Evolutionary conservation across 1,140 invertebrate genomes (phyloP), one percentile per base, ranked within the genome.

Genomic region (Elymnias hypermnestra): DNA sequence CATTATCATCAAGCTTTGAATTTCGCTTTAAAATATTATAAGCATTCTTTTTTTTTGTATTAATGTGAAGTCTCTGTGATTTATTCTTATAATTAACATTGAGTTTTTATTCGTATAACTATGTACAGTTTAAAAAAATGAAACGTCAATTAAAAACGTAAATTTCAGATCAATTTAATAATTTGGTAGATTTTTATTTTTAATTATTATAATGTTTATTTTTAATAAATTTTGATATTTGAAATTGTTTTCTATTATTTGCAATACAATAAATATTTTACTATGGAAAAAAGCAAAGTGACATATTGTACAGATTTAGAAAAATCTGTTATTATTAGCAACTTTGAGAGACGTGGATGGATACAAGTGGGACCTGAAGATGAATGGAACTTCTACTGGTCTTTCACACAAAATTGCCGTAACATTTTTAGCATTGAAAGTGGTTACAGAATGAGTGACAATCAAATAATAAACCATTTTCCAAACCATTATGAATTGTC

Each of bases 401-500:
- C 43, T 0, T 38, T 15, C 19, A 46, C 43, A 7, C 21, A 18
- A n/a, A 46, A 18, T 35, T 46, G 23, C 17, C 33, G 33, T 21
- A 25, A 3, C 7, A 10, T 46, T n/a, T 46, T 46, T 35, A 38
- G 14, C 19, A 2, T 8, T 13, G 33, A 45, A 10, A 37, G 8
- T 37, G 31, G 43, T 8, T 21, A 36, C 15, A 17, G 23, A 29
- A n/a, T 46, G 18, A n/a, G 19, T 19, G 43, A 46, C 5, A 46
- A 28, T 13, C 43, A 46, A 15, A 13, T 46, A 5, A 38, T 46
- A 12, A 46, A 46, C 21, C 33, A 46, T 38, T 46, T 46, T 14
- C 43, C 43, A 7, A 46, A 46, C 29, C 43, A 58, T 42, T 66
- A 66, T 33, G 66, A 70, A 40, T 29, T 70, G 19, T 62, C 57